Base-by-base conservation (phyloP, 2,797 vertebrate genomes). In the Megalops cyprinoides region DNA sequence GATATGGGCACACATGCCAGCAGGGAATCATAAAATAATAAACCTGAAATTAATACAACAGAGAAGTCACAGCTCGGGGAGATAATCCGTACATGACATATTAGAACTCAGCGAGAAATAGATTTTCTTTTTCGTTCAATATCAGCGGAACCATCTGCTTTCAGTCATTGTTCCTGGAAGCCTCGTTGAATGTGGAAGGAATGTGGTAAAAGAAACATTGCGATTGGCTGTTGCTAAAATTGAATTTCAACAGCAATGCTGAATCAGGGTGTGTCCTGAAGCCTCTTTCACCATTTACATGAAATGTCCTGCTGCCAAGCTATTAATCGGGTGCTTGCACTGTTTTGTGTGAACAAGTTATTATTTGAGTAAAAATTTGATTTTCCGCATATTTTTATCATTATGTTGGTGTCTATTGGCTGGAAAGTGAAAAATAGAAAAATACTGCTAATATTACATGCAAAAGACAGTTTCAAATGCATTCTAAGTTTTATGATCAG, bases 101-200 rank as follows among this genome's bases (percentile, higher is more conserved):
- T 65, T 34, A 65, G 12, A 34, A 37, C 67, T 37, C 14, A 67
- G 2, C 15, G 5, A 6, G 15, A 67, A 15, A 67, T n/a, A n/a
- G n/a, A n/a, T n/a, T n/a, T n/a, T n/a, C n/a, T n/a, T 37, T 69
- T 8, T 69, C 42, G 23, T 71, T 15, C 65, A 39, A 9, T 42
- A 14, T 71, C 39, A 23, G 39, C 20, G 65, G 18, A 67, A 67
- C 18, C 65, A 71, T 42, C 20, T 44, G 37, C n/a, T 71, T n/a
- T 71, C 23, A 31, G 42, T 71, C 44, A 71, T 71, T 37, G 62
- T 39, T 71, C n/a, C 25, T n/a, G 37, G 67, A 44, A n/a, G 39
- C 20, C 20, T 71, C 44, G 71, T 71, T 71, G 67, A 71, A n/a
- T n/a, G n/a, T n/a, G n/a, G n/a, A 42, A 71, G 39, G 67, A 44